Evolutionary conservation across 2,888 invertebrate species (phyloP).

Genomic region (Volucella inanis): DNA sequence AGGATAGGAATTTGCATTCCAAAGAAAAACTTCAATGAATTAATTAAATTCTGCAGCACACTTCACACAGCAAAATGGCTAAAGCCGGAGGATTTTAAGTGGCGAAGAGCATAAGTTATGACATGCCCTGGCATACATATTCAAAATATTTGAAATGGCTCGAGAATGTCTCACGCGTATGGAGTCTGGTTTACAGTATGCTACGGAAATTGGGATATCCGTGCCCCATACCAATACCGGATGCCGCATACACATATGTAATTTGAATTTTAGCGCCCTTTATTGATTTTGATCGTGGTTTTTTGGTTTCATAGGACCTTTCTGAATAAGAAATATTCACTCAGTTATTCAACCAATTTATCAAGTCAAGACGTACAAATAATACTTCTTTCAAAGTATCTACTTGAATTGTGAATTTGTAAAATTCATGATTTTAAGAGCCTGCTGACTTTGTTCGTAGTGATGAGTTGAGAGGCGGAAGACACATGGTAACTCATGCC

Average conservation of each 20-base stretch:
- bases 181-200: background rate
- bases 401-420: too few species aligned
- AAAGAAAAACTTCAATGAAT: slow-evolving; percentile 53
- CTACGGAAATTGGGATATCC: background rate
- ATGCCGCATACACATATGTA: background rate
- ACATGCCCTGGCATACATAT: slow-evolving; percentile 24
- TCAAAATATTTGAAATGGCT: slow-evolving; percentile 34
- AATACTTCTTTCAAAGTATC: too few species aligned
- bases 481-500: too few species aligned
- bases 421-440: too few species aligned
- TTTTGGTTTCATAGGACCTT: slow-evolving; percentile 1
- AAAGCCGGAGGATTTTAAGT: background rate
- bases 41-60: slow-evolving; percentile 59
- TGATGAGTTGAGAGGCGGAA: too few species aligned
- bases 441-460: too few species aligned
- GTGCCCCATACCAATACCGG: too few species aligned
- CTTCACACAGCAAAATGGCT: slow-evolving; percentile 24
- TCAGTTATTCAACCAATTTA: slow-evolving; percentile 30
- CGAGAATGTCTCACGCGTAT: slow-evolving; percentile 34
- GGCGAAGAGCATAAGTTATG: slow-evolving; percentile 26
- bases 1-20: slow-evolving; percentile 1
- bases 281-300: slow-evolving; percentile 37
- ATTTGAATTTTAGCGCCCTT: background rate
- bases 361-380: background rate
- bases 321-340: background rate